Evolutionary conservation across 2,888 invertebrate species (phyloP).

Genomic region (Poecilobothrus nobilitatus): DNA sequence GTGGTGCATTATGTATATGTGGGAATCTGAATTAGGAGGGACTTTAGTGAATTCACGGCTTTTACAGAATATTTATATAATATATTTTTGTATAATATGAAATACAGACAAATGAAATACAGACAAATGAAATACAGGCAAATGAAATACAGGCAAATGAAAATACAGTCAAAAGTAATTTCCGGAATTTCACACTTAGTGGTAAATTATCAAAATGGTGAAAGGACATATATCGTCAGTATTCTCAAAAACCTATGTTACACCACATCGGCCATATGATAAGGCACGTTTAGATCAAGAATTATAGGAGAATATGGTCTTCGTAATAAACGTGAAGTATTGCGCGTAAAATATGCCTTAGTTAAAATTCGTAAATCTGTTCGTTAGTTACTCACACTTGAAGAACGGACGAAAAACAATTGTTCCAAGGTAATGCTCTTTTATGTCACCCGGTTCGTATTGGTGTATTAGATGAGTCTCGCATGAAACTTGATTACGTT

Average conservation of each 20-base stretch:
- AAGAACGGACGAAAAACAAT: slow-evolving; percentile 93
- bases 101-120: too few relatives aligned
- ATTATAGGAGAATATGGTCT: slow-evolving; percentile 99
- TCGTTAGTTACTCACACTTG: slow-evolving; percentile 93
- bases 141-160: too few relatives aligned
- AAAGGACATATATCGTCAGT: slow-evolving; percentile 88
- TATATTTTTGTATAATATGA: too few relatives aligned
- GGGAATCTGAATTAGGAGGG: too few relatives aligned
- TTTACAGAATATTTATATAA: too few relatives aligned
- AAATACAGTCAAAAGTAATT: too few relatives aligned
- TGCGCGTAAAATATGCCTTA: slow-evolving; percentile 97
- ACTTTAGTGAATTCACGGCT: too few relatives aligned
- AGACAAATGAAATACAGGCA: too few relatives aligned
- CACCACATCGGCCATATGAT: slow-evolving; percentile 98
- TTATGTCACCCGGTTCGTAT: slow-evolving; percentile 95
- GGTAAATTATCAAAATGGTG: slow-evolving; percentile 59
- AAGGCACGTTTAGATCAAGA: slow-evolving; percentile 99
- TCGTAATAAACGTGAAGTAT: slow-evolving; percentile 98
- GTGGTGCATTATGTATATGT: too few relatives aligned
- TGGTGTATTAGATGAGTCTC: slow-evolving; percentile 92
- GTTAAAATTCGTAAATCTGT: slow-evolving; percentile 99
- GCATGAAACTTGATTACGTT: slow-evolving; percentile 99
- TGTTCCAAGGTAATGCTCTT: slow-evolving; percentile 99
- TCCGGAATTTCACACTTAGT: not conserved
- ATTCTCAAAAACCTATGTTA: slow-evolving; percentile 96